These are phyloP conservation scores for Spodoptera picta DNA, from an alignment of 2,888 invertebrate genomes.

Conservation along the genomic window DNA sequence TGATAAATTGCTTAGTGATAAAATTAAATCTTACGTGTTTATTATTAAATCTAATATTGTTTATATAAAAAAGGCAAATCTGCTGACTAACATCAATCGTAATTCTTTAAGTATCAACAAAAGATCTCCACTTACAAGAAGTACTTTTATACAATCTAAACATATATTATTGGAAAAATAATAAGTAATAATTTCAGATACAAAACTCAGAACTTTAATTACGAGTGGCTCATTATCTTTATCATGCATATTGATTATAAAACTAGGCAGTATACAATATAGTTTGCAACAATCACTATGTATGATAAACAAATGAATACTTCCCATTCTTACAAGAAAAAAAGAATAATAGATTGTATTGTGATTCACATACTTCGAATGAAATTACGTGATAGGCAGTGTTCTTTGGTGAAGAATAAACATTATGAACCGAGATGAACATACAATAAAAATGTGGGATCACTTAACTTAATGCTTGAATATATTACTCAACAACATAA, in stretches of 20 bases:
- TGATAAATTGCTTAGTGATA: conserved; percentile 21
- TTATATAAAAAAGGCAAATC: conserved; percentile 25
- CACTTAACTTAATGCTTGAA: conserved; percentile 68
- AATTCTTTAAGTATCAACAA: conserved; percentile 32
- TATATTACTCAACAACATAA: conserved; percentile 80
- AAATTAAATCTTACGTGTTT: conserved; percentile 24
- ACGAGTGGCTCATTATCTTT: conserved; percentile 9
- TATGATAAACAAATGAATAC: conserved; percentile 24
- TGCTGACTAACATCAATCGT: conserved; percentile 26
- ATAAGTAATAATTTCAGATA: conserved; percentile 16
- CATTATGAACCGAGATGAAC: conserved; percentile 44
- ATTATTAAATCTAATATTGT: conserved; percentile 18
- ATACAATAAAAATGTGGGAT: conserved; percentile 52
- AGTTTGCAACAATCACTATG: conserved; percentile 24
- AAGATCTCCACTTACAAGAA: conserved; percentile 17
- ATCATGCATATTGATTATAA: neutral
- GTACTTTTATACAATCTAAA: conserved; percentile 12
- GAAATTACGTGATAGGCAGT: conserved; percentile 40
- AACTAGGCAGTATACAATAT: conserved; percentile 8
- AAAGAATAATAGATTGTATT: conserved; percentile 13
- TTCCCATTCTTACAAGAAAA: conserved; percentile 15
- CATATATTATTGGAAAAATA: conserved; percentile 5
- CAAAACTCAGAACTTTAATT: conserved; percentile 9
- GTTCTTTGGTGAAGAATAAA: conserved; percentile 80
- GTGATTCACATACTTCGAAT: conserved; percentile 26